Percentiles rank a stretch among this genome's conserved stretches.
phyloP scores from a whole-genome alignment of 1,140 invertebrate species.

The Ectropis grisescens region DNA sequence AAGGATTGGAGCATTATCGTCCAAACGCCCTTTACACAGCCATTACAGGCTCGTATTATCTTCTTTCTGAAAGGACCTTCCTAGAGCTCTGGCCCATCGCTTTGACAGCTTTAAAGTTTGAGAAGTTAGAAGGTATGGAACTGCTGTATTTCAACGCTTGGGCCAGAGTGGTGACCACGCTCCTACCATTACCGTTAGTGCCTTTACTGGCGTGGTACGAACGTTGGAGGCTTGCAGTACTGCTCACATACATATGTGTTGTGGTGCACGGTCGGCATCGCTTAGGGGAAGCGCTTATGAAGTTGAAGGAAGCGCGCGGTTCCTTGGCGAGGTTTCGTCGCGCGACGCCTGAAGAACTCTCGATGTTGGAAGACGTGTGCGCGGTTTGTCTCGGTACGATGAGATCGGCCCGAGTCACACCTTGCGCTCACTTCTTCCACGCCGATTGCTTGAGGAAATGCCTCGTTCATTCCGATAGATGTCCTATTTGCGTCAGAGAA shows the following conservation, averaged over 20 bases:
- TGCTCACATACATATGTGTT: constrained; percentile 77
- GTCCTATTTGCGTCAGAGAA: constrained; percentile 77
- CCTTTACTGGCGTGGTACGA: constrained; percentile 69
- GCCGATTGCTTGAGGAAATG: constrained; percentile 80
- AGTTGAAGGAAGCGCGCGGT: constrained; percentile 72
- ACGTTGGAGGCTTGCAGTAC: constrained; percentile 71
- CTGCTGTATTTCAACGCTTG: constrained; percentile 76
- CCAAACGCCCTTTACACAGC: constrained; percentile 75
- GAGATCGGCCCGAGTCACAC: constrained; percentile 78
- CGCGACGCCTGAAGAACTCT: constrained; percentile 76
- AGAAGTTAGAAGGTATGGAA: constrained; percentile 77
- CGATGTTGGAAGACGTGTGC: constrained; percentile 80
- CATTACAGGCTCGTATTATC: constrained; percentile 78
- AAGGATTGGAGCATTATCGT: constrained; percentile 80
- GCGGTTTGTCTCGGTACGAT: constrained; percentile 80
- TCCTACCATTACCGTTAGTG: constrained; percentile 70
- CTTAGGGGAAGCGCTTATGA: constrained; percentile 65
- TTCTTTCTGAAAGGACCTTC: constrained; percentile 81
- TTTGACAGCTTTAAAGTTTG: constrained; percentile 71
- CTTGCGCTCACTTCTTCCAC: constrained; percentile 84
- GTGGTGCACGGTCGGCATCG: constrained; percentile 77
- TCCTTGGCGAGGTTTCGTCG: constrained; percentile 75
- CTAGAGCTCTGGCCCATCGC: constrained; percentile 73
- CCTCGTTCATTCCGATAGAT: constrained; percentile 76
- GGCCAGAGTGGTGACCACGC: constrained; percentile 70